phyloP scores from a whole-genome alignment of 2,113 vertebrate genomes.

The Corythornis cristatus region DNA sequence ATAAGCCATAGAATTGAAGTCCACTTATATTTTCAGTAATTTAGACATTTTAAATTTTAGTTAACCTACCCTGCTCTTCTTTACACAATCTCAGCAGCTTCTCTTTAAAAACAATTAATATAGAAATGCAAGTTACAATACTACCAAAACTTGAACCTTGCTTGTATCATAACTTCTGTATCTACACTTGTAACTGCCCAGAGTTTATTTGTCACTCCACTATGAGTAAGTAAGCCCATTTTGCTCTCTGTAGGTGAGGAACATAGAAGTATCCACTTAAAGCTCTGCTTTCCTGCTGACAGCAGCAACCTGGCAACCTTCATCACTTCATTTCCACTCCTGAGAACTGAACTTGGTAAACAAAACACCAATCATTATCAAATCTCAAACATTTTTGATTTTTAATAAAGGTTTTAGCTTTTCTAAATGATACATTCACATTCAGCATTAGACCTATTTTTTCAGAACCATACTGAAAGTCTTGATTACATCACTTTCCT shows the following conservation, averaged over 20 bases:
- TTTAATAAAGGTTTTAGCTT: not conserved
- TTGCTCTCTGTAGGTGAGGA: not conserved
- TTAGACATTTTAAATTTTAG: not conserved
- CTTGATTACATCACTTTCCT: not conserved
- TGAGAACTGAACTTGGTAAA: not conserved
- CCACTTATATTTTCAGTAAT: not conserved
- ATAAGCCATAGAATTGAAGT: not conserved
- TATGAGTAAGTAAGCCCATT: rapidly evolving
- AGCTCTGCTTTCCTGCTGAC: not conserved
- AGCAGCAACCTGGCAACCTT: not conserved
- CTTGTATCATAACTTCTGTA: not conserved
- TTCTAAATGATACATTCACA: not conserved
- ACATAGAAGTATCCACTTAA: not conserved
- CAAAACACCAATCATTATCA: not conserved
- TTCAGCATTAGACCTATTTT: not conserved
- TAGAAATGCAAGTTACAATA: not conserved
- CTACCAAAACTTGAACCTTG: not conserved
- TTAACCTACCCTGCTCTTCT: not conserved
- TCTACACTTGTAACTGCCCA: not conserved
- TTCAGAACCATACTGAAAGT: not conserved
- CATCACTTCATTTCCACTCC: not conserved
- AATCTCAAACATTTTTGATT: not conserved
- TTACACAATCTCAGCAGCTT: not conserved
- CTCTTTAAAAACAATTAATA: not conserved
- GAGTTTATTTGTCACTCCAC: not conserved